These are phyloP conservation scores for Thereva nobilitata DNA, from an alignment of 2,888 invertebrate species.

Conservation along the genomic window DNA sequence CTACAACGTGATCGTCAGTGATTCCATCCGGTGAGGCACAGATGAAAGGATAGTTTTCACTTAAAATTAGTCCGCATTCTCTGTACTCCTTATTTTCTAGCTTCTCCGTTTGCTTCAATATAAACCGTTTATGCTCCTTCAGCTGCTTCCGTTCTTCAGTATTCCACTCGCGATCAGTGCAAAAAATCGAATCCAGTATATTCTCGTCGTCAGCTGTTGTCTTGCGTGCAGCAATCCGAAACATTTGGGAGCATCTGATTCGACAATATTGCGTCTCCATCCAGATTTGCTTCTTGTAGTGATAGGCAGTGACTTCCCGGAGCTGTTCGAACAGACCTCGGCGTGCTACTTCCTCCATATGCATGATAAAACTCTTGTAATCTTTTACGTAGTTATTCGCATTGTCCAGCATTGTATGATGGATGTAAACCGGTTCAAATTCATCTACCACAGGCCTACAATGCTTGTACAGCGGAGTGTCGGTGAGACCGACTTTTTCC, in stretches of 20 bases:
- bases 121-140: slow-evolving; percentile 56
- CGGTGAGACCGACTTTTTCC: slow-evolving; percentile 50
- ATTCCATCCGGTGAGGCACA: slow-evolving; percentile 56
- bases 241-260: slow-evolving; percentile 54
- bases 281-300: slow-evolving; percentile 54
- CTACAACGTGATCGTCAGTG: slow-evolving; percentile 56
- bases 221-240: slow-evolving; percentile 52
- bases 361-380: slow-evolving; percentile 49
- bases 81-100: slow-evolving; percentile 55
- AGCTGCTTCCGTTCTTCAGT: slow-evolving; percentile 52
- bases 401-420: slow-evolving; percentile 52
- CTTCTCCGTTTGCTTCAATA: slow-evolving; percentile 56
- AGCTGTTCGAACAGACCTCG: slow-evolving; percentile 52
- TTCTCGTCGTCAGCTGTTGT: slow-evolving; percentile 51
- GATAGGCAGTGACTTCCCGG: slow-evolving; percentile 49
- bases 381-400: slow-evolving; percentile 52
- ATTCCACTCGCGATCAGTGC: slow-evolving; percentile 53
- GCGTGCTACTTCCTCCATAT: slow-evolving; percentile 53
- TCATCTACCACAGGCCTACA: slow-evolving; percentile 52
- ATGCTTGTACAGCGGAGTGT: slow-evolving; percentile 52
- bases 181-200: slow-evolving; percentile 53
- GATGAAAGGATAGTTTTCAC: slow-evolving; percentile 54
- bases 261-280: slow-evolving; percentile 55
- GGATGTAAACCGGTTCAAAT: slow-evolving; percentile 53
- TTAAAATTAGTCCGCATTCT: slow-evolving; percentile 53